Percentiles rank a stretch among this genome's conserved stretches.
phyloP scores from a whole-genome alignment of 2,888 invertebrate genomes.

The Schizotus pectinicornis region DNA sequence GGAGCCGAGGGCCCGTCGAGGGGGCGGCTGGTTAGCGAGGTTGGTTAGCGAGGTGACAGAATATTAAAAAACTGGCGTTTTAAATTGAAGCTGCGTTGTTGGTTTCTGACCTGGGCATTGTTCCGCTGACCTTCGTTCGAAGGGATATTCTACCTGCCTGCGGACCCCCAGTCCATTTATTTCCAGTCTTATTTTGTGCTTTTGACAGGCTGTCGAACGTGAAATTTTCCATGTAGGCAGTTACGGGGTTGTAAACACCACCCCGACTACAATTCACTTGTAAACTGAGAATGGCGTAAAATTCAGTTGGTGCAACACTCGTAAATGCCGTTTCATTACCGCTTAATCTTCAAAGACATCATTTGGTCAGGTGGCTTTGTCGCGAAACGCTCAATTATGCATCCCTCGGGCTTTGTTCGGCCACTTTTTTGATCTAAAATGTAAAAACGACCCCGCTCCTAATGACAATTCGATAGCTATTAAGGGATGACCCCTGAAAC shows the following conservation, averaged over 20 bases:
- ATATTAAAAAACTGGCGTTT: constrained; percentile 44
- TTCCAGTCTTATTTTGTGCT: constrained; percentile 39
- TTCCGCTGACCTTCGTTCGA: constrained; percentile 40
- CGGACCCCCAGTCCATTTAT: constrained; percentile 26
- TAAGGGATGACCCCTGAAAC: background rate
- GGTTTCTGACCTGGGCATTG: constrained; percentile 45
- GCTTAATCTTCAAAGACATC: constrained; percentile 31
- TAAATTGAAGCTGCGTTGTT: constrained; percentile 40
- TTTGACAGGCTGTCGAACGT: constrained; percentile 43
- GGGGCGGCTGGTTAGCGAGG: constrained; percentile 27
- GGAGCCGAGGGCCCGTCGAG: background rate
- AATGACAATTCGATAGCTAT: constrained; percentile 23
- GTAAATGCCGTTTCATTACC: constrained; percentile 38
- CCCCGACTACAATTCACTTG: constrained; percentile 11
- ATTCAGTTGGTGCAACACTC: constrained; percentile 26
- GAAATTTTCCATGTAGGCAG: constrained; percentile 6
- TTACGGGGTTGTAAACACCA: constrained; percentile 11
- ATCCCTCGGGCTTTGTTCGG: constrained; percentile 15
- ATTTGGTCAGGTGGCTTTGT: constrained; percentile 11
- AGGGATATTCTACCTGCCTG: constrained; percentile 41
- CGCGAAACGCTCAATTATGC: constrained; percentile 16
- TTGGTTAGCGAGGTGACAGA: constrained; percentile 38
- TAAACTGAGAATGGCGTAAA: constrained; percentile 1
- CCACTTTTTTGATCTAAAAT: constrained; percentile 20
- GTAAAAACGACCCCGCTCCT: constrained; percentile 14